A percentile compares a stretch with the other conserved stretches of the same genome.
These are phyloP conservation scores for Drosophila nigrodunni DNA, from an alignment of 1,140 invertebrate species.

Conservation along the genomic window DNA sequence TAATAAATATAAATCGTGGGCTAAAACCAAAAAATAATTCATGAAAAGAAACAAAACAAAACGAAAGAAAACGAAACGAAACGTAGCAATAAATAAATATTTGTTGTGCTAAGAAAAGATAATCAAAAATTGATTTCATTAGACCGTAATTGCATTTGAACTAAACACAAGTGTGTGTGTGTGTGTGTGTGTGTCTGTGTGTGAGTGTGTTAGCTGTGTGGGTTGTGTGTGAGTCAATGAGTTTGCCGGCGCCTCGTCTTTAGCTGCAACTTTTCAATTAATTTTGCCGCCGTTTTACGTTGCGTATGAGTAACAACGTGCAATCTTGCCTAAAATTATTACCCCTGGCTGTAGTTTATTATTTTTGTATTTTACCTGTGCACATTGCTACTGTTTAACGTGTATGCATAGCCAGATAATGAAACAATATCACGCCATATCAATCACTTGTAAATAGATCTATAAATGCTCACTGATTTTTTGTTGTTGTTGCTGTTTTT, in stretches of 20 bases:
- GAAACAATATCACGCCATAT: conserved; percentile 8
- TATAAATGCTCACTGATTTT: background rate
- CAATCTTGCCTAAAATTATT: conserved; percentile 24
- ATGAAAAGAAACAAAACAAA: background rate
- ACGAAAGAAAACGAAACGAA: background rate
- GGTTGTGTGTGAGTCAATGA: conserved; percentile 23
- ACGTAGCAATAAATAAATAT: conserved; percentile 5
- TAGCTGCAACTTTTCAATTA: conserved; percentile 38
- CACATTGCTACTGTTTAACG: conserved; percentile 8
- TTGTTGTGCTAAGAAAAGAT: conserved; percentile 30
- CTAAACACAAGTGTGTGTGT: background rate
- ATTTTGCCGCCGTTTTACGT: conserved; percentile 22
- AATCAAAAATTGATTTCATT: conserved; percentile 53
- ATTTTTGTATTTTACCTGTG: conserved; percentile 19
- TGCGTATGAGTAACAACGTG: conserved; percentile 67
- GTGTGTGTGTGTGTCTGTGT: background rate
- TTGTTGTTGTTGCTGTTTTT: background rate
- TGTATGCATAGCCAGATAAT: conserved; percentile 1
- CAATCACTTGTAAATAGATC: conserved; percentile 12
- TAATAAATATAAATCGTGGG: conserved; percentile 7
- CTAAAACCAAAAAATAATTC: background rate
- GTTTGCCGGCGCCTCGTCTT: conserved; percentile 21
- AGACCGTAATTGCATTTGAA: conserved; percentile 27
- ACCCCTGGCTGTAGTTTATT: conserved; percentile 16
- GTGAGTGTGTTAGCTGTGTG: conserved; percentile 9